Conservation (phyloP, 2,113 vertebrate genomes). For the Oncorhynchus keta region DNA sequence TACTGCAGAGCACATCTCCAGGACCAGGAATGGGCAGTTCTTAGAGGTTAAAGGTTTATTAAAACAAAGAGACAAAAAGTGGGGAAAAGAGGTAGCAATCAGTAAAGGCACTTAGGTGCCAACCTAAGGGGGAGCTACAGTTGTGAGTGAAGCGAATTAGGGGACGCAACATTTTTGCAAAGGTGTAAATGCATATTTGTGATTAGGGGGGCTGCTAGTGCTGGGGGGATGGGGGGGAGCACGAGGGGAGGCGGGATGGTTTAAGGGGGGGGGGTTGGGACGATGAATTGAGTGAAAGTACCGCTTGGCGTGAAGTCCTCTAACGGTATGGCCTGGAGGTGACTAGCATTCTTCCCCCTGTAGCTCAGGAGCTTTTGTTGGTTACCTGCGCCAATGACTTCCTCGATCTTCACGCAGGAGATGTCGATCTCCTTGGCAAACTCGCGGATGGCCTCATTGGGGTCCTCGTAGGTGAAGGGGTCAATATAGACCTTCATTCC, state of each 20-base stretch:
- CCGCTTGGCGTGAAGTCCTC: conserved; percentile 81
- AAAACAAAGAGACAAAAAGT: conserved; percentile 7
- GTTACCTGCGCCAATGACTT: conserved; percentile 98
- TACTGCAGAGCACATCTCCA: conserved; percentile 21
- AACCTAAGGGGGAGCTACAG: not conserved
- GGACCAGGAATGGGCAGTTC: conserved; percentile 54
- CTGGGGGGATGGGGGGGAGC: not conserved
- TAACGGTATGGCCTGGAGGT: conserved; percentile 80
- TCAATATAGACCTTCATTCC: conserved; percentile 99
- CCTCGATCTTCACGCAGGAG: conserved; percentile 98
- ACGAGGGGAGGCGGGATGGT: conserved; percentile 44
- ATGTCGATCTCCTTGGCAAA: conserved; percentile 99
- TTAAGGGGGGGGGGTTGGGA: conserved; percentile 48
- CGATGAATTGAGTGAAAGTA: conserved; percentile 78
- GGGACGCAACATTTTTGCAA: too few relatives aligned
- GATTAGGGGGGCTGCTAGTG: not conserved
- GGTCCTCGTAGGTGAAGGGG: conserved; percentile 97
- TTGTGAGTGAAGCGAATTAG: not conserved
- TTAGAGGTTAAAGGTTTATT: conserved; percentile 4
- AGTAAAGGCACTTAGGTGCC: too few relatives aligned
- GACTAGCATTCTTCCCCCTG: conserved; percentile 79
- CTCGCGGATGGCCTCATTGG: conserved; percentile 95
- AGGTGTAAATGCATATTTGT: not conserved
- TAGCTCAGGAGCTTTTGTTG: conserved; percentile 77
- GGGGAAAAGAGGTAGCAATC: too few relatives aligned